Base-by-base conservation (phyloP, 1,140 invertebrate species). In the Spodoptera frugiperda region DNA sequence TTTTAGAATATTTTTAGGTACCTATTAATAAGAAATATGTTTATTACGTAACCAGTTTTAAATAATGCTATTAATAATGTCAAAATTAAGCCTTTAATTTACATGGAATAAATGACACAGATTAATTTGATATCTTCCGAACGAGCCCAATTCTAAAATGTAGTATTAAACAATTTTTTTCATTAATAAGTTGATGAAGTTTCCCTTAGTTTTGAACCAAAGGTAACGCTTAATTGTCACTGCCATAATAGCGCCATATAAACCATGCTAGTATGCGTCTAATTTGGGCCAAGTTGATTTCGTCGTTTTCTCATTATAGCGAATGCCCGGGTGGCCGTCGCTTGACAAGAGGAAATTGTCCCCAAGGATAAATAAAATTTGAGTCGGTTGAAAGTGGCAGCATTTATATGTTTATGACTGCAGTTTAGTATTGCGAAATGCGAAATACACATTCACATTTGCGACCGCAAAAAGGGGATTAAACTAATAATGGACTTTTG, bases 331-430 rank as follows among this genome's bases (percentile, higher is more conserved):
- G 91, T 92, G 91, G 91, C 89, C 91, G 84, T 74, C 84, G 84
- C 80, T 90, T 92, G 91, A 92, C 89, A 88, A 86, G 87, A 92
- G 90, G 90, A 93, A 91, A 91, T 91, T 89, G 88, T 91, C 89
- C 85, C 86, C 73, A 79, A 82, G 86, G 89, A 90, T 86, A 91
- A 91, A 93, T 93, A 92, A 91, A 92, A 91, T 92, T 93, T 89
- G 85, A 91, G 82, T 89, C 84, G 74, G 65, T 87, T 87, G 82
- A 91, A 91, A 91, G 83, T 91, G 82, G 82, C 80, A 70, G 79
- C 85, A 89, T 89, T 90, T 89, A 91, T 91, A 91, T 84, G 81
- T 90, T 89, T 88, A 91, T 83, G 84, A 83, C 77, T 79, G 79
- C 76, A 82, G 63, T 85, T 83, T 81, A 82, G 78, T 76, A 82